Evolutionary conservation across 2,797 vertebrate genomes (phyloP).

Genomic region (Otolemur crassicaudatus): DNA sequence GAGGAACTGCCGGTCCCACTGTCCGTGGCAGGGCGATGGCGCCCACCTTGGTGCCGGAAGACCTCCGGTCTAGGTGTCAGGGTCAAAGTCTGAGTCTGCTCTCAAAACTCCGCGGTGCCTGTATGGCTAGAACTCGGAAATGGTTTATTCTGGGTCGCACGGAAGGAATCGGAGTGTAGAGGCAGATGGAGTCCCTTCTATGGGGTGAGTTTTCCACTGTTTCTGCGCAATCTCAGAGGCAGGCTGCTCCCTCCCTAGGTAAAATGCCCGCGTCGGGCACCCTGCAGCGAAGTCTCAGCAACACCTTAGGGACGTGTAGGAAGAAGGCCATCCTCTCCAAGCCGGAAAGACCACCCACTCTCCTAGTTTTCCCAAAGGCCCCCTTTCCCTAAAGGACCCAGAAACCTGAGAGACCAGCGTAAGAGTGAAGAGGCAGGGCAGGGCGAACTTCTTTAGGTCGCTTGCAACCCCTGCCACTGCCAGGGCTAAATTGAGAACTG

Average conservation of each 20-base stretch:
- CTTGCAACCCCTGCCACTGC: not conserved
- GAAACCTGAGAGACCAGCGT: not conserved
- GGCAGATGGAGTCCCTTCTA: not conserved
- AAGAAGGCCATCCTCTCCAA: not conserved
- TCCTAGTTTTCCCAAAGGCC: not conserved
- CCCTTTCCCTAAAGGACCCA: not conserved
- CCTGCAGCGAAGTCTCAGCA: rapidly evolving
- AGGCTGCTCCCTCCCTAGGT: not conserved
- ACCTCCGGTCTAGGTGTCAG: not conserved
- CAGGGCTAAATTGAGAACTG: not conserved
- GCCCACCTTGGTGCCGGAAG: rapidly evolving
- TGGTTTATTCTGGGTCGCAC: not conserved
- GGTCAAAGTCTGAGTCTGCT: not conserved
- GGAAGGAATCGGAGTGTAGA: not conserved
- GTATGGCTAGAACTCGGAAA: not conserved
- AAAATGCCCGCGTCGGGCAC: too few relatives aligned
- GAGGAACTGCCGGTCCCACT: not conserved
- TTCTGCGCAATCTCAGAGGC: not conserved
- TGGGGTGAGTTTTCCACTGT: not conserved
- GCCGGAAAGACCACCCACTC: rapidly evolving
- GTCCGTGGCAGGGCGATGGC: rapidly evolving
- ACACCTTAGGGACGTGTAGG: rapidly evolving
- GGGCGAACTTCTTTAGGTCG: not conserved
- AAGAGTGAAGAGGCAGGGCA: not conserved
- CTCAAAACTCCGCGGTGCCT: rapidly evolving